Base-by-base conservation (phyloP, 1,140 invertebrate species). In the Aphelenchoides besseyi region DNA sequence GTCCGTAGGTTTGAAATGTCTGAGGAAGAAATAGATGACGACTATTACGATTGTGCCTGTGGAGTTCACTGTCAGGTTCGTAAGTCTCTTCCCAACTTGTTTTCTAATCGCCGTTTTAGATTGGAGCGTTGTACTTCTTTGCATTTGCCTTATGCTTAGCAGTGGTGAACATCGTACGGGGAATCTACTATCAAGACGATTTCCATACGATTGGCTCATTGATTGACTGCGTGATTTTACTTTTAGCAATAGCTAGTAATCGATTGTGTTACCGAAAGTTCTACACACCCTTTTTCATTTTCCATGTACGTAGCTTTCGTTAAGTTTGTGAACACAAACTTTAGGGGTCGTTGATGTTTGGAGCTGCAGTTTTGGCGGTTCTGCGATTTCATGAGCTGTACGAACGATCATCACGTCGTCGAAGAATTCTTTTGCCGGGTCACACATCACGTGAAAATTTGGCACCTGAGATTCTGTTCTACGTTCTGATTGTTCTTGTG, bases 141-240 rank as follows among this genome's bases (percentile, higher is more conserved):
- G 18, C 5, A 23, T 33, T 59, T 8, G 26, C 55, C 55, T 59
- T 59, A 5, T 59, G 5, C 41, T 8, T 33, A 28, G 5, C 55
- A 8, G 12, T 59, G 26, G 18, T 59, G 5, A 59, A 59, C 18
- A 59, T 59, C 18, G 5, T 5, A 8, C 55, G 55, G 5, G 55
- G 55, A 59, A 18, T 59, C 55, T 5, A 5, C 5, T 8, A 59
- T 59, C 55, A 59, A 33, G 55, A 59, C 18, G 55, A 59, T 33
- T 59, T 59, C 55, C 23, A 33, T 23, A 59, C 55, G 18, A 18
- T 59, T 23, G 55, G 55, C 5, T 59, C 32, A 12, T 59, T 59
- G 26, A 28, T 59, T 33, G 55, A 59, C 55, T 59, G 5, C 55
- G 5, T 33, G 5, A 23, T 59, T 33, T 5, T 59, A 12, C 5